Percentiles rank a stretch among this genome's conserved stretches.
These are phyloP conservation scores for Dermochelys coriacea DNA, from an alignment of 2,797 vertebrate species.

Conservation along the genomic window DNA sequence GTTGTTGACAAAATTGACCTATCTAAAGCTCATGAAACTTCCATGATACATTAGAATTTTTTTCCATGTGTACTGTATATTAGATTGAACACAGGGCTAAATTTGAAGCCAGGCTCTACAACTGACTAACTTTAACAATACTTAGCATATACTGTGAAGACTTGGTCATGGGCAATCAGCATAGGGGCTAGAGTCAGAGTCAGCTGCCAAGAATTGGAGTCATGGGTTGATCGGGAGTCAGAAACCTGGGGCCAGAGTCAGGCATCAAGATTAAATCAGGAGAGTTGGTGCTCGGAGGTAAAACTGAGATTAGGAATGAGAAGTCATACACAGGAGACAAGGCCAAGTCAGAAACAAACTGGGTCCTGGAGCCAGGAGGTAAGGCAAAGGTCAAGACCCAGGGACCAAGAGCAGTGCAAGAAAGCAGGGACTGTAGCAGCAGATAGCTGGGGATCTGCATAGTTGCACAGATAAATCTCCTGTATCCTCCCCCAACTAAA, in stretches of 20 bases:
- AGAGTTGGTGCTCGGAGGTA: background rate
- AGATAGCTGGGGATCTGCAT: background rate
- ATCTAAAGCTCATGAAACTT: background rate
- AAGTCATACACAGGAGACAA: background rate
- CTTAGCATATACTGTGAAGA: background rate
- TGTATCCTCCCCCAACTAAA: background rate
- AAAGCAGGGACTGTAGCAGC: background rate
- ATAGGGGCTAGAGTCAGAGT: background rate
- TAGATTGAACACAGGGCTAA: background rate
- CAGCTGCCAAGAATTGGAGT: background rate
- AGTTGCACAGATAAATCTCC: background rate
- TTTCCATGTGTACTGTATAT: background rate
- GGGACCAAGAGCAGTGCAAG: background rate
- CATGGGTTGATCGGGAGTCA: background rate
- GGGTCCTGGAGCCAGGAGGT: background rate
- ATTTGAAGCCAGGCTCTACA: background rate
- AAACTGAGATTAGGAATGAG: background rate
- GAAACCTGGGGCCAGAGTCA: background rate
- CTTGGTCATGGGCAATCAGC: background rate
- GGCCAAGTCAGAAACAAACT: background rate
- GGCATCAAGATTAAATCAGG: background rate
- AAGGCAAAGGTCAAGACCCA: background rate
- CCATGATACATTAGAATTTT: background rate
- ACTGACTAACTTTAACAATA: background rate
- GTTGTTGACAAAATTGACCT: background rate